phyloP scores from a whole-genome alignment of 2,888 invertebrate genomes.

The Luperina nickerlii region DNA sequence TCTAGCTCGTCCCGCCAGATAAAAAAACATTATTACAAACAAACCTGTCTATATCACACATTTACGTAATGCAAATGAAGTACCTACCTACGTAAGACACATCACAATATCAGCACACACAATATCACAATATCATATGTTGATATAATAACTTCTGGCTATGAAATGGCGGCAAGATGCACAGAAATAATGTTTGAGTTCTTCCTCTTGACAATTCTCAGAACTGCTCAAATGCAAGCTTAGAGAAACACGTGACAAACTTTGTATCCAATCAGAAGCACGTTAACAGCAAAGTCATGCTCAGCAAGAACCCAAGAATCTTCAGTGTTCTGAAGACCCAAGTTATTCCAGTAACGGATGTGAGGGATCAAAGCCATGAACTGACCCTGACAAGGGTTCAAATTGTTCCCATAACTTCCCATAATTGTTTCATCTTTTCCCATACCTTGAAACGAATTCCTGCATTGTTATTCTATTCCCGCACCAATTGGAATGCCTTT shows the following conservation, averaged over 20 bases:
- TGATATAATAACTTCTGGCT: constrained; percentile 30
- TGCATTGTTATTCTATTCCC: constrained; percentile 29
- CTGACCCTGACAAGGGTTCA: constrained; percentile 6
- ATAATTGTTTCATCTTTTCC: constrained; percentile 26
- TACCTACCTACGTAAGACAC: constrained; percentile 12
- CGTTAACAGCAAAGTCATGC: neutral
- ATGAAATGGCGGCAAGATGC: constrained; percentile 13
- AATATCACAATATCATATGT: constrained; percentile 40
- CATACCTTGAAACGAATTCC: constrained; percentile 31
- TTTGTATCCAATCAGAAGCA: neutral
- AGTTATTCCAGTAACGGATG: constrained; percentile 13
- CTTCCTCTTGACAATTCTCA: constrained; percentile 2
- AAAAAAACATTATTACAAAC: constrained; percentile 5
- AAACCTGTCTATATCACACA: constrained; percentile 7
- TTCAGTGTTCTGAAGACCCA: constrained; percentile 6
- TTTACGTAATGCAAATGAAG: constrained; percentile 31
- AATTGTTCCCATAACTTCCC: constrained; percentile 32
- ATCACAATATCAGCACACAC: constrained; percentile 26
- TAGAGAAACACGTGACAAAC: neutral
- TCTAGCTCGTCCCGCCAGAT: constrained; percentile 2
- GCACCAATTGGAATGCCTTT: constrained; percentile 37
- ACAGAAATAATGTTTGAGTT: constrained; percentile 25
- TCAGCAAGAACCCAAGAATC: neutral
- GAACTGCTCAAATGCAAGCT: constrained; percentile 13
- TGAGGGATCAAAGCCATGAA: constrained; percentile 8